Evolutionary conservation across 2,888 invertebrate genomes (phyloP).

Genomic region (Eupithecia centaureata): DNA sequence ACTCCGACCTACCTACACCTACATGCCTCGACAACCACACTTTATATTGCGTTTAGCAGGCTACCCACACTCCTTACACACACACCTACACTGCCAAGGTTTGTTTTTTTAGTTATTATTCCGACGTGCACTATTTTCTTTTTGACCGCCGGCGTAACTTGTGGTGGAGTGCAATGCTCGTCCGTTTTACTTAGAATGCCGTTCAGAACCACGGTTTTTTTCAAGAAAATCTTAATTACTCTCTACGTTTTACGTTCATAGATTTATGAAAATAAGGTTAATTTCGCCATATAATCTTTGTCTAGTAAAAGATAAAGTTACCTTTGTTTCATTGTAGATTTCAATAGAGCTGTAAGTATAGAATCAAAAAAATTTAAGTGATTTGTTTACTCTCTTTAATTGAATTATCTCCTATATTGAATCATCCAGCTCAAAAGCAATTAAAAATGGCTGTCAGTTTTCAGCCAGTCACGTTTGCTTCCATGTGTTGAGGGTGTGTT

Average conservation of each 20-base stretch:
- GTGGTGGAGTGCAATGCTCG: conserved; percentile 49
- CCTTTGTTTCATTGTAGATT: neutral
- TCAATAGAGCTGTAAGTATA: neutral
- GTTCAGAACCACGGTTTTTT: conserved; percentile 13
- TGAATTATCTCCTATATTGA: conserved; percentile 61
- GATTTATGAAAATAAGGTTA: neutral
- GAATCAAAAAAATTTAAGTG: conserved; percentile 7
- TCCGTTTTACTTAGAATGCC: conserved; percentile 44
- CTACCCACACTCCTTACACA: conserved; percentile 72
- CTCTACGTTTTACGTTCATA: neutral
- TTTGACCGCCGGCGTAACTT: conserved; percentile 63
- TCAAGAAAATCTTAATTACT: neutral
- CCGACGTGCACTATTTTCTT: conserved; percentile 78
- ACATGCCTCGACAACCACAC: conserved; percentile 79
- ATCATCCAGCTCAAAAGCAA: conserved; percentile 66
- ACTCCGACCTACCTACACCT: conserved; percentile 72
- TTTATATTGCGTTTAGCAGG: conserved; percentile 83
- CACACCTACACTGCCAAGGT: conserved; percentile 64
- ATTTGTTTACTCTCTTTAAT: conserved; percentile 46
- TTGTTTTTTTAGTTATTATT: conserved; percentile 79
- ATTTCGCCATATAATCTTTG: neutral
- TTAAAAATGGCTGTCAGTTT: conserved; percentile 73
- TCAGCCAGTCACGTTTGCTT: conserved; percentile 69
- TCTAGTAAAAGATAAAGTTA: neutral
- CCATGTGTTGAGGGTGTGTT: conserved; percentile 68